Evolutionary conservation across 2,113 vertebrate genomes (phyloP).

Genomic region (Nothoprocta perdicaria): DNA sequence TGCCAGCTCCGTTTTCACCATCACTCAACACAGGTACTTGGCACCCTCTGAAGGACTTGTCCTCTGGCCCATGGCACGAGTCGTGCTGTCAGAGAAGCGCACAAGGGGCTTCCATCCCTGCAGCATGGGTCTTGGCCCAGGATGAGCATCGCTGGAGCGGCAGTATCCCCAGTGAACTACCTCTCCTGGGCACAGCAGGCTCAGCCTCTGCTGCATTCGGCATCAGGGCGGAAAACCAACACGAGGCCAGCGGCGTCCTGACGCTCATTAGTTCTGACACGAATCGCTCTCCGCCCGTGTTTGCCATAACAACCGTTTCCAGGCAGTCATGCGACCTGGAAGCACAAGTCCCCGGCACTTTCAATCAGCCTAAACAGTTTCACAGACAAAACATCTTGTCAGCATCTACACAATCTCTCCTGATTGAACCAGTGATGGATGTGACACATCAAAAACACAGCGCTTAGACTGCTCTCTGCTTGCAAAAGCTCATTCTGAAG

Average conservation of each 20-base stretch:
- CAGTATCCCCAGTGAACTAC: not conserved
- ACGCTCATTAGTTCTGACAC: slow-evolving; percentile 50
- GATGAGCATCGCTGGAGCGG: fast-evolving
- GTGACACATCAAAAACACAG: slow-evolving; percentile 9
- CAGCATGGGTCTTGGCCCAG: not conserved
- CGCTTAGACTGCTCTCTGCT: not conserved
- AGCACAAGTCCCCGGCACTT: slow-evolving; percentile 50
- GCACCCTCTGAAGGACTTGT: not conserved
- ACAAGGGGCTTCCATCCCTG: fast-evolving
- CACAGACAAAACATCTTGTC: slow-evolving; percentile 66
- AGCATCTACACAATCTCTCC: slow-evolving; percentile 23
- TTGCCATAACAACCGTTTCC: slow-evolving; percentile 74
- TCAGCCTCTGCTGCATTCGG: not conserved
- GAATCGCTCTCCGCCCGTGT: not conserved
- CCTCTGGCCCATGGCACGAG: not conserved
- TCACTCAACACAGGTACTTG: fast-evolving
- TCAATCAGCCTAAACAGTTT: slow-evolving; percentile 66
- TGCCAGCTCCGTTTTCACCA: not conserved
- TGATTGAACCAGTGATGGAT: slow-evolving; percentile 16
- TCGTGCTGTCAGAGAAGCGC: not conserved
- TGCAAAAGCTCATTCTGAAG: not conserved
- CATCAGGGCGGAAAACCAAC: not conserved
- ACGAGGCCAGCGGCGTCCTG: not conserved
- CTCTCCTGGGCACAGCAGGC: fast-evolving
- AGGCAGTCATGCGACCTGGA: slow-evolving; percentile 60